These are phyloP conservation scores for Drosophila pandora DNA, from an alignment of 1,140 invertebrate species.

Conservation along the genomic window DNA sequence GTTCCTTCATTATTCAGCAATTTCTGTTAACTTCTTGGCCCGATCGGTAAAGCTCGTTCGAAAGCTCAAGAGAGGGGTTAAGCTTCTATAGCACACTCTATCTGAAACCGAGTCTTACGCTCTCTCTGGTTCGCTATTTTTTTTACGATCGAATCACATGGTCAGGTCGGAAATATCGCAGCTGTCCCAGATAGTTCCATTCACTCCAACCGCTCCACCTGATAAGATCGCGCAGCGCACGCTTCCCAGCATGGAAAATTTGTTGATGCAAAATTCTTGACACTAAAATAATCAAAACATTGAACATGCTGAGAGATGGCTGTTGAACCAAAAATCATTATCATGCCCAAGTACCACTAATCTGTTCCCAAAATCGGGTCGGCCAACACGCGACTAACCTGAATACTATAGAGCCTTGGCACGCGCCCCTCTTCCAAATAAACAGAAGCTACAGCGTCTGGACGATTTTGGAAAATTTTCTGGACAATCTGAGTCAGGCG, in stretches of 20 bases:
- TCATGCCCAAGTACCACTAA: slow-evolving; percentile 20
- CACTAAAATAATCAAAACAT: slow-evolving; percentile 21
- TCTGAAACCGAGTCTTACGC: slow-evolving; percentile 9
- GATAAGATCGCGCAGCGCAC: slow-evolving; percentile 48
- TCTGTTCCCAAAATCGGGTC: slow-evolving; percentile 58
- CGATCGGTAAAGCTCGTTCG: slow-evolving; percentile 28
- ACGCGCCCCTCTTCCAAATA: slow-evolving; percentile 47
- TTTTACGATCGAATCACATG: slow-evolving; percentile 66
- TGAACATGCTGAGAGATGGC: slow-evolving; percentile 13
- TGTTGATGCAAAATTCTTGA: slow-evolving; percentile 27
- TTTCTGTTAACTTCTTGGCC: slow-evolving; percentile 15
- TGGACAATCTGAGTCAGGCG: slow-evolving; percentile 51
- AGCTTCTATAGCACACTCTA: background rate
- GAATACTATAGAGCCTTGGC: slow-evolving; percentile 41
- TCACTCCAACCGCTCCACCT: slow-evolving; percentile 31
- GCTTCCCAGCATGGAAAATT: slow-evolving; percentile 34
- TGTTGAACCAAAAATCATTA: slow-evolving; percentile 18
- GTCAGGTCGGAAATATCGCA: slow-evolving; percentile 32
- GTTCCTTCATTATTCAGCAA: background rate
- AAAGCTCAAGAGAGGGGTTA: slow-evolving; percentile 28
- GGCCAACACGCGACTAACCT: slow-evolving; percentile 51
- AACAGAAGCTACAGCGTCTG: slow-evolving; percentile 22
- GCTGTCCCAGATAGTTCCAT: slow-evolving; percentile 33
- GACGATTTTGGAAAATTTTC: slow-evolving; percentile 59
- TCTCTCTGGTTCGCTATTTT: slow-evolving; percentile 5